Evolutionary conservation across 2,113 vertebrate genomes (phyloP), one percentile per base, ranked within the genome.

Genomic region (Casuarius casuarius): DNA sequence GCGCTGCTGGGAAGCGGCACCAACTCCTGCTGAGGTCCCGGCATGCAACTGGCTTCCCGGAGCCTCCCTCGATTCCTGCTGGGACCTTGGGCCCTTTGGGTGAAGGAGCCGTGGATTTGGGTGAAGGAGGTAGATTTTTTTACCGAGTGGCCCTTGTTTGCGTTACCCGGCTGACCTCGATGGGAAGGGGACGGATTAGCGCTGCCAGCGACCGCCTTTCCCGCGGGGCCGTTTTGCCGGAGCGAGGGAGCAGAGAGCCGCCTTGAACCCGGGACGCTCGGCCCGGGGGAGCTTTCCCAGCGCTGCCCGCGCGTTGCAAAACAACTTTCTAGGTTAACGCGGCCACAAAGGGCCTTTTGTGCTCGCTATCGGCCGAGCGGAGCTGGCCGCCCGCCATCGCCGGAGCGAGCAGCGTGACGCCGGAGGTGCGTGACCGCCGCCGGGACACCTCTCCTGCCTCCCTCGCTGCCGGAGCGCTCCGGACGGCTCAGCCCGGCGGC

Each of bases 281-380:
- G 44, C 19, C 3, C 11, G 8, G 23, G 33, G 75, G 35, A 29
- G 84, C 42, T 75, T 51, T 79, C 73, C 87, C 88, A 46, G 75
- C 80, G 19, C 71, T 46, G 80, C 85, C 77, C 12, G 62, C 77
- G 6, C 10, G 17, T 72, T 92, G 89, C 92, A 94, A 92, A 95
- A 92, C 81, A 89, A 59, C 77, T 94, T 86, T 94, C 84, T 90
- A 85, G 94, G 92, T 87, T 80, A 87, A 28, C 11, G 48, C 72
- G 13, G 23, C 8, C 83, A 90, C 92, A 92, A 95, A 94, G 78
- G 73, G 73, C 63, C 74, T 15, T 75, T 94, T 95, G 85, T 95
- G 77, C 31, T 8, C 6, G 46, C 3, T 66, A 18, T 7, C 33
- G 26, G 70, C 44, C 16, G 18, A 73, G 59, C 71, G 2, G 70